Base-by-base conservation (phyloP, 2,888 invertebrate species). In the Eristalinus aeneus region DNA sequence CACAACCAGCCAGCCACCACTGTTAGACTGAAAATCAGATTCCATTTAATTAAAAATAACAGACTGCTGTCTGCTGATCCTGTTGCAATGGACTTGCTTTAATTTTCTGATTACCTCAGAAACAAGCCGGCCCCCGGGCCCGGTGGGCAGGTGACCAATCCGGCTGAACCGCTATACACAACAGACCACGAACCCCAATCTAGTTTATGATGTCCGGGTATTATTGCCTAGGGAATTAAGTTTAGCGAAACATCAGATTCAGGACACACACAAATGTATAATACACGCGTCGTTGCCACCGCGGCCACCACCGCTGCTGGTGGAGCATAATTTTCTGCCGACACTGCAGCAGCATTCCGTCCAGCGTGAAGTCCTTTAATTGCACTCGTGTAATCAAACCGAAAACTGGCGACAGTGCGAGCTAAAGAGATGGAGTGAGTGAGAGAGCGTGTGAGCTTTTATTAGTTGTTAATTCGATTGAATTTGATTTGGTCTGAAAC, bases 401-500 rank as follows among this genome's bases (percentile, higher is more conserved):
- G 16, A 6, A 16, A 36, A 22, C 5, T 1, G 1, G 11, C 2
- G 23, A 34, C 27, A 27, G 27, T n/a, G n/a, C n/a, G 31, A 46
- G 53, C n/a, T n/a, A 46, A 27, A 5, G 36, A 23, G 20, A 12
- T 5, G 1, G 27, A 16, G 46, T 16, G 46, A 34, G 34, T 1
- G 46, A 16, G 46, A 16, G 46, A 23, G 73, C 46, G 74, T 74
- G 69, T 67, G 74, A 82, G 74, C 78, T 71, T 82, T 86, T 82
- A 86, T 86, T 86, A 86, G 74, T 77, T 86, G 86, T 60, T 77
- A 82, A 86, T 78, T 82, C 86, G 86, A 86, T 82, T 82, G 86
- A 86, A 82, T 86, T 77, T 78, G 77, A 86, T 82, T 86, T 77
- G 78, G 82, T 74, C 39, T 20, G 78, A 54, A 82, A 78, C 64